Evolutionary conservation across 2,888 invertebrate genomes (phyloP).

Genomic region (Scaptomyza cyrtandrae): DNA sequence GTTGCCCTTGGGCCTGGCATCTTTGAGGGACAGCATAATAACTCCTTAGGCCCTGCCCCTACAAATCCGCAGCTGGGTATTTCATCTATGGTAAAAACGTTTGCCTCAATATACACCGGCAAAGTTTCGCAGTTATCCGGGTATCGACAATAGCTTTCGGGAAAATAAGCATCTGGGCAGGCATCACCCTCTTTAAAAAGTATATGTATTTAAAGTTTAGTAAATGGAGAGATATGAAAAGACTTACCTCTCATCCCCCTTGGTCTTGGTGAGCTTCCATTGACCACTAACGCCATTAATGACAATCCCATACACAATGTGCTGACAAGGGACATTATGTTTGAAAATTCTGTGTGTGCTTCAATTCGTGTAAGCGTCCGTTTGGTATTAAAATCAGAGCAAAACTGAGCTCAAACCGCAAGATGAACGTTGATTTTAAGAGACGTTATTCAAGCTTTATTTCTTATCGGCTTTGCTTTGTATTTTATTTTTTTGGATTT

Average conservation of each 20-base stretch:
- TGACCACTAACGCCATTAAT: background rate
- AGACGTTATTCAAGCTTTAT: too few relatives aligned
- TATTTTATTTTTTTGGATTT: background rate
- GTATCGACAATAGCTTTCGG: background rate
- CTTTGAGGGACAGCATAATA: background rate
- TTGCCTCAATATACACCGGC: background rate
- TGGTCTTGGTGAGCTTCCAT: background rate
- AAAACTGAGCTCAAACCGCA: background rate
- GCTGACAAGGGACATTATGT: background rate
- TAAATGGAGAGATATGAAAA: too few relatives aligned
- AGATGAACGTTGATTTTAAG: background rate
- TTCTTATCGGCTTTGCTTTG: too few relatives aligned
- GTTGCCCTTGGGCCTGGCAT: rapidly evolving
- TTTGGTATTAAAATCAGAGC: background rate
- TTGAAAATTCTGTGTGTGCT: background rate
- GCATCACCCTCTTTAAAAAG: background rate
- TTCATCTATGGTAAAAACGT: rapidly evolving
- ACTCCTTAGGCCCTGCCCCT: rapidly evolving
- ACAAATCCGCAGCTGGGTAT: background rate
- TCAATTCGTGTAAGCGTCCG: background rate
- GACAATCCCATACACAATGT: background rate
- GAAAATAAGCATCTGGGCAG: background rate
- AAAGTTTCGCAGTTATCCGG: background rate
- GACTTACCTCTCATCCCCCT: background rate
- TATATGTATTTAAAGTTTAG: background rate